phyloP scores from a whole-genome alignment of 2,113 vertebrate species.

The Nibea coibor region DNA sequence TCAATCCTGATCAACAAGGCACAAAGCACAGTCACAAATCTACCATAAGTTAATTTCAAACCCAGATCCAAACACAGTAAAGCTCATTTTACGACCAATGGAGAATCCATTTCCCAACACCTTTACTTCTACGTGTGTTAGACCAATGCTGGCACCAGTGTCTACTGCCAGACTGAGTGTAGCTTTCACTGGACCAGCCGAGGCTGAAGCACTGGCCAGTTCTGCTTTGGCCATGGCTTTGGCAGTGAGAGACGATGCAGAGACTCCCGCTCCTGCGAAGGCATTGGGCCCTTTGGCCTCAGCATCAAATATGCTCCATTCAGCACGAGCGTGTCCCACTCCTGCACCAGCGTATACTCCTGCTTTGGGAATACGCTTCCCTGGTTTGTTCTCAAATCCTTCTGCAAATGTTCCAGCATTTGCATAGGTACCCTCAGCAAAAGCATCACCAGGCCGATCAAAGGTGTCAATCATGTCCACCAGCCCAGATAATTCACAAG shows the following conservation, averaged over 20 bases:
- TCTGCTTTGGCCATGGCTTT: neutral
- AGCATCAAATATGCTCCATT: accelerated
- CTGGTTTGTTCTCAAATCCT: neutral
- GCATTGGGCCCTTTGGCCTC: conserved; percentile 39
- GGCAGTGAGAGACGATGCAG: neutral
- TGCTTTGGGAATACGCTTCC: neutral
- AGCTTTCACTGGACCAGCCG: neutral
- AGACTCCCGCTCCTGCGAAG: accelerated
- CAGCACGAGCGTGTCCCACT: neutral
- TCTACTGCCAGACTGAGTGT: neutral
- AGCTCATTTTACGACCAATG: no score
- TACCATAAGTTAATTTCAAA: no score
- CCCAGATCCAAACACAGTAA: no score
- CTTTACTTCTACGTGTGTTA: accelerated
- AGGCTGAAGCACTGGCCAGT: neutral
- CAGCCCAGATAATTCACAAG: no score
- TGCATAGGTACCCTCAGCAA: no score
- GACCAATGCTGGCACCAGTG: neutral
- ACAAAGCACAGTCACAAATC: no score
- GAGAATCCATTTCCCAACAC: neutral
- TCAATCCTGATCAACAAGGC: no score
- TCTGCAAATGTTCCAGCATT: neutral
- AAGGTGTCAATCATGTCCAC: no score
- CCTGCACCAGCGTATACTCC: neutral
- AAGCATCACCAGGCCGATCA: no score